Conservation (phyloP, 2,797 vertebrate species). For the Apogon hyalosoma region DNA sequence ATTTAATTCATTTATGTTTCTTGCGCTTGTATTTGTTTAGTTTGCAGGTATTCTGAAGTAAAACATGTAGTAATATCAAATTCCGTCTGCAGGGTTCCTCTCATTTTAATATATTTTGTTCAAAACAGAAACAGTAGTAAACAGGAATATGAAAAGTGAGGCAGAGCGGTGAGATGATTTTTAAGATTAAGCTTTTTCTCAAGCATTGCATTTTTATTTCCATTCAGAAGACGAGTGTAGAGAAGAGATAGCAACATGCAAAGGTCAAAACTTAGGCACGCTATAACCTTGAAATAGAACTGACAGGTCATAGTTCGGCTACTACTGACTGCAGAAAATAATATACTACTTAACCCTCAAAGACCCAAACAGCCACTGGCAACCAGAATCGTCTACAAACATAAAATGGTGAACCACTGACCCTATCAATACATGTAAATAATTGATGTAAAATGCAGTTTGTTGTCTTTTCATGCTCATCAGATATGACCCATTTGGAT, state of each 20-base stretch:
- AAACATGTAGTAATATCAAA: slow-evolving; percentile 41
- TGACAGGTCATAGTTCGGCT: neutral
- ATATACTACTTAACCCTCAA: no score
- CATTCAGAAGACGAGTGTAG: slow-evolving; percentile 11
- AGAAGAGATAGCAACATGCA: neutral
- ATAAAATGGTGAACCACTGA: no score
- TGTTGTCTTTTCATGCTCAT: no score
- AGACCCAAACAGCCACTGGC: no score
- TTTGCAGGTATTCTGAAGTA: slow-evolving; percentile 35
- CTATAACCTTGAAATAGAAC: neutral
- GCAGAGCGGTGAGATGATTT: slow-evolving; percentile 3
- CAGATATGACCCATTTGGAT: no score
- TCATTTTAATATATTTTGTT: slow-evolving; percentile 43
- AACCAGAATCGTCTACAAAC: no score
- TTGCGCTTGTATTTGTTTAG: slow-evolving; percentile 34
- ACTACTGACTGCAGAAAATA: no score
- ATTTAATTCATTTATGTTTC: slow-evolving; percentile 32
- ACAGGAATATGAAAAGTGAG: slow-evolving; percentile 24
- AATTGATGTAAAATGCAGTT: no score
- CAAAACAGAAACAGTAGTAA: slow-evolving; percentile 18
- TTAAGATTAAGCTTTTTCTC: slow-evolving; percentile 20
- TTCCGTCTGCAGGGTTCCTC: slow-evolving; percentile 20
- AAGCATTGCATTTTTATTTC: slow-evolving; percentile 19
- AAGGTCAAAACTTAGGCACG: slow-evolving; percentile 9
- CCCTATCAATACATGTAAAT: no score